Evolutionary conservation across 2,888 invertebrate species (phyloP), one percentile per base, ranked within the genome.

Genomic region (Omphaloscelis lunosa): DNA sequence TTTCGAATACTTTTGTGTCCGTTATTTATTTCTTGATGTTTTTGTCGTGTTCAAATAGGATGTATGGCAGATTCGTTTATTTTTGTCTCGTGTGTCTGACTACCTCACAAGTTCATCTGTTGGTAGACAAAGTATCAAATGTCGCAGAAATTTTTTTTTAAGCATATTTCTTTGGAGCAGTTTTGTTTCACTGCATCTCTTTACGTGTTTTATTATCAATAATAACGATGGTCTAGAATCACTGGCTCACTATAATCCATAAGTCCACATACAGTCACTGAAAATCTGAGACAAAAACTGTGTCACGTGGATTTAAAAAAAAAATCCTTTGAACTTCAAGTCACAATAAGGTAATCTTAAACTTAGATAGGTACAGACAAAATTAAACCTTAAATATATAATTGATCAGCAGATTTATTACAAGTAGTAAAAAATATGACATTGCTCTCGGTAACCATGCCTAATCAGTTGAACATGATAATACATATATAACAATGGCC

Each of bases 1-100:
- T 73, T 81, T 70, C 69, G 71, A 80, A 83, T 78, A 67, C 17
- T 66, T 76, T 77, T 63, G 45, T 61, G 29, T 80, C 27, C 79
- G 68, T 65, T 61, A 68, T 79, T 87, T 67, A 63, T 79, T 39
- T 39, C 45, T 69, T 23, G 20, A 20, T 71, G 58, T 84, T 78
- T 84, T 86, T 77, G 74, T 62, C 29, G 20, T 73, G 15, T 53
- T 41, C 9, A 45, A 74, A 48, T 66, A 61, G 53, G 27, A 74
- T 73, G 23, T 39, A 6, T 75, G n/a, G 65, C 45, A 17, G 41
- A 45, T 45, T 66, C 27, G 7, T 78, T 65, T 53, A n/a, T 51
- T 81, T 81, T 73, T 80, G 41, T 34, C 5, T 81, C n/a, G 17
- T 23, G 29, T 20, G 8, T 63, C 23, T 48, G 39, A 6, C 11